Base-by-base conservation (phyloP, 1,140 invertebrate species). In the Saccostrea echinata region DNA sequence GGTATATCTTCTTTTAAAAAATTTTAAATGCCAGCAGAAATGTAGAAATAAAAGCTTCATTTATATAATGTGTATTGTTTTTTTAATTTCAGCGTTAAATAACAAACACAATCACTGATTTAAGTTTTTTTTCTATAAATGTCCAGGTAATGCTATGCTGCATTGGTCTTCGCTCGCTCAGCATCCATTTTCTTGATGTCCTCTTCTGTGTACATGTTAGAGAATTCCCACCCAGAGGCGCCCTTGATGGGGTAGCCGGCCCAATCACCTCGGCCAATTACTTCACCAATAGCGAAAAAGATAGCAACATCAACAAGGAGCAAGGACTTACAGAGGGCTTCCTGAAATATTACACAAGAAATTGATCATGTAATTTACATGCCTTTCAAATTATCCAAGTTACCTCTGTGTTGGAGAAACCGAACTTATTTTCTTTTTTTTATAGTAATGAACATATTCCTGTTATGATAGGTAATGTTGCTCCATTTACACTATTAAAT, bases 111-210 rank as follows among this genome's bases (percentile, higher is more conserved):
- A 30, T 76, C 30, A 30, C 27, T 6, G 30, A 30, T 27, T 30
- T 76, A 33, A 30, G 68, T 76, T 21, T 21, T 21, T 21, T 64
- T 6, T 64, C 30, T 76, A 30, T 76, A 76, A 76, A 33, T 76
- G 16, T 76, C 24, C 27, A 35, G 30, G 9, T 24, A 30, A 27
- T 71, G 4, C 24, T 13, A 30, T 3, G 1, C 16, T 76, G 13
- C 16, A 16, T 76, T 76, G 2, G 68, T 27, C 30, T 76, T 76
- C 18, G 68, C 68, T 30, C 68, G 33, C 68, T 76, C 68, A 13
- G 68, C 68, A 30, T 76, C 68, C 68, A 76, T 76, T 16, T 30
- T 76, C 16, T 76, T 76, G 16, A 76, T 76, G 27, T 76, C 68
- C 12, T 76, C 68, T 4, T 76, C 68, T 3, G 68, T 76, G 27